Percentiles rank a stretch among this genome's conserved stretches.
phyloP scores from a whole-genome alignment of 2,113 vertebrate genomes.

The Copsychus sechellarum region DNA sequence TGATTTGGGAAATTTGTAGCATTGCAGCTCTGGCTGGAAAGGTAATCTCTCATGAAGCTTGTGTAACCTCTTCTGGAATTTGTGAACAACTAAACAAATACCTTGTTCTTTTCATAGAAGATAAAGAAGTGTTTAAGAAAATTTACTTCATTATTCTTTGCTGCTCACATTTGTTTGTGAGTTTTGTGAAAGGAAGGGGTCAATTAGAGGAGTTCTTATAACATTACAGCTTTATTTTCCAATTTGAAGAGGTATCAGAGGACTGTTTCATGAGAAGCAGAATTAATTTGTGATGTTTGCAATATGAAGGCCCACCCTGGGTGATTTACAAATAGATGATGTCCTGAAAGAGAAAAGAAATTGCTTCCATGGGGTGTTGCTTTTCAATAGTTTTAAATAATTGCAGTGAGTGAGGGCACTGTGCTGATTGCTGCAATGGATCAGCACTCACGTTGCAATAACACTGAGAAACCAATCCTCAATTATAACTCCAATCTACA shows the following conservation, averaged over 20 bases:
- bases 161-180: background rate
- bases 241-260: background rate
- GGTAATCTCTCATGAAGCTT: background rate
- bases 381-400: constrained; percentile 3
- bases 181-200: background rate
- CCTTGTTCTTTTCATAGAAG: background rate
- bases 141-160: background rate
- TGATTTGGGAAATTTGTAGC: constrained; percentile 5
- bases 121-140: background rate
- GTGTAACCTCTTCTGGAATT: background rate
- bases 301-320: background rate
- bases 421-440: background rate
- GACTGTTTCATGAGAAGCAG: background rate
- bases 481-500: background rate
- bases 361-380: background rate
- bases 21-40: background rate
- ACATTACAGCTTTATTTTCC: background rate
- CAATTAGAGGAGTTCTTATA: background rate
- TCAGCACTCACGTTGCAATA: background rate
- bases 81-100: background rate
- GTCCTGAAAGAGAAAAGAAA: background rate
- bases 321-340: background rate
- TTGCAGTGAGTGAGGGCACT: background rate
- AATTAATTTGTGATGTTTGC: background rate
- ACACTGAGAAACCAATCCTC: background rate